Base-by-base conservation (phyloP, 2,113 vertebrate species). In the Python bivittatus region DNA sequence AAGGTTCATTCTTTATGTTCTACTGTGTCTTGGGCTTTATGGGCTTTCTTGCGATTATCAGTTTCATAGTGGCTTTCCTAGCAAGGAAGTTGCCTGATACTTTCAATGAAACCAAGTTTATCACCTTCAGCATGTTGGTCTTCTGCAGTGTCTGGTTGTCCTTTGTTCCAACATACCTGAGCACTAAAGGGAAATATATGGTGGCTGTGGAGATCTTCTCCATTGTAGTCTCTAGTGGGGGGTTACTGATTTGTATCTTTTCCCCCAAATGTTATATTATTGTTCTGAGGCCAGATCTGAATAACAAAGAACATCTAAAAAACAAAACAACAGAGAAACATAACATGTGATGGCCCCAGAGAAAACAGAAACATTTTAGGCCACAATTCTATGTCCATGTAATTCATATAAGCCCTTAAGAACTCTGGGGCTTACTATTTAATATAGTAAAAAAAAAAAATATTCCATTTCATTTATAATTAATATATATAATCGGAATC, bases 191-290 rank as follows among this genome's bases (percentile, higher is more conserved):
- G 0, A 89, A 89, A 52, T 89, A 68, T 48, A 89, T n/a, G 60
- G 88, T 88, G 23, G 88, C 58, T 52, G 42, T 88, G 38, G 88
- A 88, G 58, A 48, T 88, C 23, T 88, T 88, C 42, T 48, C 88
- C 5, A 88, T 88, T 42, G 20, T 88, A 27, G 42, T 42, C 4
- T 89, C 88, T 29, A n/a, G 58, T 11, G 27, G 7, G 1, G 60
- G 88, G 12, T n/a, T 89, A 52, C 60, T 89, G 1, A 13, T 29
- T 10, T 89, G 88, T 52, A 89, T 89, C 15, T 89, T 89, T 53
- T 68, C 1, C 15, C 88, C 60, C 0, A 68, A 89, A 89, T 64
- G 42, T 8, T 89, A 12, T 52, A 68, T 89, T 3, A 89, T 89
- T 52, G 11, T 89, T 8, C 7, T 89, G 7, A 68, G 44, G 27